Conservation (phyloP, 2,797 vertebrate genomes). For the Crocidura indochinensis region DNA sequence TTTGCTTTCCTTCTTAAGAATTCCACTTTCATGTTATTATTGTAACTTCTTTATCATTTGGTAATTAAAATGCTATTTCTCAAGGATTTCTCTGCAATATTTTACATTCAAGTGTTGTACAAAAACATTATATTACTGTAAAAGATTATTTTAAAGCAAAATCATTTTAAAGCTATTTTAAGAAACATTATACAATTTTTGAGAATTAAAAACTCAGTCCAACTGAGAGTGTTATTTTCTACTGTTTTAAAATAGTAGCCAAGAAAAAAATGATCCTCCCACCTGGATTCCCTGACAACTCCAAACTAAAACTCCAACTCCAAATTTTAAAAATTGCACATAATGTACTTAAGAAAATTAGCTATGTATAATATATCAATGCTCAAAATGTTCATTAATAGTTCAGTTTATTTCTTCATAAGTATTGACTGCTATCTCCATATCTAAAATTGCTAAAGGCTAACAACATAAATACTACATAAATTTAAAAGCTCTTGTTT, state of each 20-base stretch:
- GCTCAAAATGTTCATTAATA: conserved; percentile 54
- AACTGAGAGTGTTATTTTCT: conserved; percentile 40
- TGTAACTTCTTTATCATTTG: conserved; percentile 27
- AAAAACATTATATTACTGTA: conserved; percentile 9
- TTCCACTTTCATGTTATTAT: not conserved
- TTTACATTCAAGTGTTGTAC: conserved; percentile 32
- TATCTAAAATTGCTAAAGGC: conserved; percentile 65
- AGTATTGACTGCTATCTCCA: conserved; percentile 1
- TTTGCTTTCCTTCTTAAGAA: conserved; percentile 31
- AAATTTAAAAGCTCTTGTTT: conserved; percentile 75
- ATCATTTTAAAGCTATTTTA: not conserved
- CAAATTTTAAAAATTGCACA: conserved; percentile 46
- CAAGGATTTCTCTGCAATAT: conserved; percentile 10
- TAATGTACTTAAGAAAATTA: not conserved
- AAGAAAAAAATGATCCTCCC: conserved; percentile 28
- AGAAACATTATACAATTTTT: not conserved
- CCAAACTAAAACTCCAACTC: not conserved
- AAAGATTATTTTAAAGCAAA: conserved; percentile 39
- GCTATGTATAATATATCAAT: not conserved
- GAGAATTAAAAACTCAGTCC: conserved; percentile 54
- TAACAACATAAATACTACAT: not conserved
- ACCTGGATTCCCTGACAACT: conserved; percentile 43
- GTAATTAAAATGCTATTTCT: conserved; percentile 17
- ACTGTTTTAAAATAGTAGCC: conserved; percentile 51
- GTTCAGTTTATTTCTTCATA: conserved; percentile 56